phyloP scores from a whole-genome alignment of 2,113 vertebrate species.

The Esox niger region DNA sequence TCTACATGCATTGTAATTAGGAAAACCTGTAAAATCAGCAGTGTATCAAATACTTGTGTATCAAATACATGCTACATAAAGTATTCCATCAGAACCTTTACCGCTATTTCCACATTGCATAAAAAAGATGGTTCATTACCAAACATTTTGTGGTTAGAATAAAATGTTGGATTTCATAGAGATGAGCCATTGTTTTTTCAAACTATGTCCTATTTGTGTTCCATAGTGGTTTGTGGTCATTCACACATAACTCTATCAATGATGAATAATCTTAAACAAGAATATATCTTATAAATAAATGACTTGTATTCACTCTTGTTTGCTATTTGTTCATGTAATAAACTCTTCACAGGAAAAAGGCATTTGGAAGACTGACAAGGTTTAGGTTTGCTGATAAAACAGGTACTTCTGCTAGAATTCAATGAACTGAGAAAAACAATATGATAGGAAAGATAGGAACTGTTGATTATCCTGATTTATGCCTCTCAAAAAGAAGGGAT shows the following conservation, averaged over 20 bases:
- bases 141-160: conserved; percentile 54
- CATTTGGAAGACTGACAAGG: neutral
- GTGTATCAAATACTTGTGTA: too few relatives aligned
- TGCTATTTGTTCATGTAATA: neutral
- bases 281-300: neutral
- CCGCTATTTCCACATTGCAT: conserved; percentile 58
- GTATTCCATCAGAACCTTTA: conserved; percentile 54
- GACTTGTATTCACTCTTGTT: neutral
- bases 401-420: conserved; percentile 25
- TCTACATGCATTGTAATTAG: too few relatives aligned
- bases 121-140: conserved; percentile 64
- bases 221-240: neutral
- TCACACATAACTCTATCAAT: too few relatives aligned
- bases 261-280: neutral
- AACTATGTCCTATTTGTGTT: neutral
- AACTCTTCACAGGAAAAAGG: neutral
- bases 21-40: too few relatives aligned
- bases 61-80: conserved; percentile 38
- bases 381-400: conserved; percentile 10
- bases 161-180: conserved; percentile 29
- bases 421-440: conserved; percentile 33
- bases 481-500: conserved; percentile 17
- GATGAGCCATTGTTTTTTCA: neutral
- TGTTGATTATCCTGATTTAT: conserved; percentile 23
- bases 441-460: conserved; percentile 5